Evolutionary conservation across 2,113 vertebrate genomes (phyloP).

Genomic region (Callionymus lyra): DNA sequence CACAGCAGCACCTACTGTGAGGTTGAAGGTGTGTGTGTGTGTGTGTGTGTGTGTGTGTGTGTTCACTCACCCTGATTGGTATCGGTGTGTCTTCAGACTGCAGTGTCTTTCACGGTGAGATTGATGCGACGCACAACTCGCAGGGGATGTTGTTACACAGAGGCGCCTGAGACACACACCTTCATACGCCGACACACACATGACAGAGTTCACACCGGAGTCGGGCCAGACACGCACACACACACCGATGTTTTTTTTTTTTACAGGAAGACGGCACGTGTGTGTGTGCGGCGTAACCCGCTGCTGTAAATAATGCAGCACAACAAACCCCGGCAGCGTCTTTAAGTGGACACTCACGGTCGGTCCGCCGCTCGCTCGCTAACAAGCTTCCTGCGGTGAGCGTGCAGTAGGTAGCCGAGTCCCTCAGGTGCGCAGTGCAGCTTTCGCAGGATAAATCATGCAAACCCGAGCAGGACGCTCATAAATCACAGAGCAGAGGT

Average conservation of each 20-base stretch:
- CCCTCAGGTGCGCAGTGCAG: constrained; percentile 43
- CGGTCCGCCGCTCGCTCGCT: constrained; percentile 9
- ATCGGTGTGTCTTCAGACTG: constrained; percentile 22
- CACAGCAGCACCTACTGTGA: no score
- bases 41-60: constrained; percentile 18
- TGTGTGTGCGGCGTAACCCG: background rate
- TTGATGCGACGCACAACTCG: constrained; percentile 29
- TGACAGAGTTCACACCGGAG: constrained; percentile 1
- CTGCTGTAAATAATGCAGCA: background rate
- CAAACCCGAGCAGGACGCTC: constrained; percentile 28
- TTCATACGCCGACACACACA: background rate
- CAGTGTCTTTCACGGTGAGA: constrained; percentile 38
- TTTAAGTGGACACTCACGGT: background rate
- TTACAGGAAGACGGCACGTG: no score
- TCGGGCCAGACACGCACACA: constrained; percentile 4
- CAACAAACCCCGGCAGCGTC: background rate
- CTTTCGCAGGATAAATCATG: constrained; percentile 54
- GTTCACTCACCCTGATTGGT: no score
- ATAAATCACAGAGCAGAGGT: constrained; percentile 47
- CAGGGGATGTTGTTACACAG: constrained; percentile 44
- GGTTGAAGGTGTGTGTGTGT: background rate
- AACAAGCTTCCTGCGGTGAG: constrained; percentile 31
- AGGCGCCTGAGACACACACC: constrained; percentile 4
- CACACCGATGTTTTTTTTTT: background rate
- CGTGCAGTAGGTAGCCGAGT: constrained; percentile 17